These are phyloP conservation scores for Megalops cyprinoides DNA, from an alignment of 2,797 vertebrate genomes.

Conservation along the genomic window DNA sequence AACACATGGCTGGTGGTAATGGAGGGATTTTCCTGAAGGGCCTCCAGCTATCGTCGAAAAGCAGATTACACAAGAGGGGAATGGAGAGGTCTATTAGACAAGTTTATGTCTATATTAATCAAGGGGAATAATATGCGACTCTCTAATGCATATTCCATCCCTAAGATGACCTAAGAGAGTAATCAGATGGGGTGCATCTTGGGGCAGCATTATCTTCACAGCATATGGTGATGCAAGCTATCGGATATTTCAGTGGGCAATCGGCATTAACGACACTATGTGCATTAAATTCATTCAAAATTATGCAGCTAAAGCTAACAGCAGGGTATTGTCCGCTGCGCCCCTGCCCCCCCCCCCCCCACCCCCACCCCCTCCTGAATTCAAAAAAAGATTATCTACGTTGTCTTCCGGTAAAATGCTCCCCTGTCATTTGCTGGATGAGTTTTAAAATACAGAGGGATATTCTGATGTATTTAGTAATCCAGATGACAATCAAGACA, in stretches of 20 bases:
- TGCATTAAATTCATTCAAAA: slow-evolving; percentile 35
- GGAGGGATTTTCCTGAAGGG: slow-evolving; percentile 61
- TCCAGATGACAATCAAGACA: neutral
- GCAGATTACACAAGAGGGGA: slow-evolving; percentile 52
- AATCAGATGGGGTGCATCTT: slow-evolving; percentile 48
- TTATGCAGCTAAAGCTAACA: slow-evolving; percentile 11
- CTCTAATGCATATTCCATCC: slow-evolving; percentile 34
- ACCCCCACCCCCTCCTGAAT: neutral
- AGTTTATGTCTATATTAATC: slow-evolving; percentile 54
- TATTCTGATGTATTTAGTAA: slow-evolving; percentile 1
- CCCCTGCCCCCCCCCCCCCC: neutral
- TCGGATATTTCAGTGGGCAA: slow-evolving; percentile 29
- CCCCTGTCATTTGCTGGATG: slow-evolving; percentile 28
- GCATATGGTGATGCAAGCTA: slow-evolving; percentile 46
- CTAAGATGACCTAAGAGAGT: slow-evolving; percentile 33
- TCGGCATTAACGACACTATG: slow-evolving; percentile 31
- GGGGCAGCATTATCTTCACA: slow-evolving; percentile 36
- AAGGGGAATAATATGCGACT: slow-evolving; percentile 39
- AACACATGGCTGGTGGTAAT: slow-evolving; percentile 74
- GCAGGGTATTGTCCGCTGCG: slow-evolving; percentile 22
- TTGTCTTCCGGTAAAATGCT: slow-evolving; percentile 25
- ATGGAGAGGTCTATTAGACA: slow-evolving; percentile 39
- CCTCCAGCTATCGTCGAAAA: slow-evolving; percentile 58
- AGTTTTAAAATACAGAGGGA: slow-evolving; percentile 33
- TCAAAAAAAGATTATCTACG: slow-evolving; percentile 29